Percentiles rank a stretch among this genome's conserved stretches.
phyloP scores from a whole-genome alignment of 2,888 invertebrate species.

The Spodoptera exigua region DNA sequence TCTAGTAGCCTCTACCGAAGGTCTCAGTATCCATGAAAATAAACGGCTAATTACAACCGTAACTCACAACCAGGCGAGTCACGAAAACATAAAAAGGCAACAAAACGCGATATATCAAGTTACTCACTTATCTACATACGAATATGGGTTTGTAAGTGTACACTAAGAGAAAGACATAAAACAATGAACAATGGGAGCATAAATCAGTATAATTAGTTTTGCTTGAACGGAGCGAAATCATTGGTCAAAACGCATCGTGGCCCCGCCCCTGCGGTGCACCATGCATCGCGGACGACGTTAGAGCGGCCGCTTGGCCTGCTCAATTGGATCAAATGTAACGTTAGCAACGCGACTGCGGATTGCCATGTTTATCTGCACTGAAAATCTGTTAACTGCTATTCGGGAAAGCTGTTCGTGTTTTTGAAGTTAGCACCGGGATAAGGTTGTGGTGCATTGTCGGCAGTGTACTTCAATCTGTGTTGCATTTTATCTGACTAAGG shows the following conservation, averaged over 20 bases:
- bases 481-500: too few species aligned
- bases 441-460: constrained; percentile 39
- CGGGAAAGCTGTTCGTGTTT: constrained; percentile 51
- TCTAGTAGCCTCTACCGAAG: constrained; percentile 40
- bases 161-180: constrained; percentile 89
- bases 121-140: constrained; percentile 68
- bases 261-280: constrained; percentile 87
- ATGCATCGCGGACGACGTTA: constrained; percentile 71
- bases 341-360: constrained; percentile 72
- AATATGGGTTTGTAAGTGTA: constrained; percentile 74
- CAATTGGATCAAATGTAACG: constrained; percentile 82
- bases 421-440: constrained; percentile 49
- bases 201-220: constrained; percentile 98
- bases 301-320: constrained; percentile 71
- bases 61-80: constrained; percentile 59
- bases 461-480: constrained; percentile 1
- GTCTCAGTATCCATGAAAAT: constrained; percentile 47
- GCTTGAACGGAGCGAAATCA: constrained; percentile 89
- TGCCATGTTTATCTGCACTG: constrained; percentile 49
- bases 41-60: constrained; percentile 62
- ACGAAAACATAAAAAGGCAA: constrained; percentile 63
- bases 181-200: constrained; percentile 97
- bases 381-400: constrained; percentile 55
- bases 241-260: constrained; percentile 90
- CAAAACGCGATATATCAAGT: constrained; percentile 69